A percentile compares a stretch with the other conserved stretches of the same genome.
phyloP scores from a whole-genome alignment of 2,797 vertebrate genomes.

The Phoebastria nigripes region DNA sequence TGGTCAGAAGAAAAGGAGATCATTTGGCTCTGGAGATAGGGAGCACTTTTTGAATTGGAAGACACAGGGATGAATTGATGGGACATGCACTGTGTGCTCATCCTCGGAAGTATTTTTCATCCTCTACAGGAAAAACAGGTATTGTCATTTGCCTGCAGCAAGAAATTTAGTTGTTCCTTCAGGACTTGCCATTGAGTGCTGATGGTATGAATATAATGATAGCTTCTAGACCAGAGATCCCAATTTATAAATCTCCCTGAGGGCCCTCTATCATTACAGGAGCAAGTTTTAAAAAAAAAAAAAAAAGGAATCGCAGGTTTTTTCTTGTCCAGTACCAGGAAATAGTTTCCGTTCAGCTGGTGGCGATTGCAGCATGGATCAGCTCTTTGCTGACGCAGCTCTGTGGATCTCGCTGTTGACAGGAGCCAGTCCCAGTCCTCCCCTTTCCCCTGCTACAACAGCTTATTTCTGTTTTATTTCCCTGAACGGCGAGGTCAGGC shows the following conservation, averaged over 20 bases:
- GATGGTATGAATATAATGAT: not conserved
- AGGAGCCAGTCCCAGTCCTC: not conserved
- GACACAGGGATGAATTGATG: fast-evolving
- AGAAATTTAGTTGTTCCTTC: not conserved
- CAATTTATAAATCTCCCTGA: not conserved
- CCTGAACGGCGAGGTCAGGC: not conserved
- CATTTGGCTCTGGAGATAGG: not conserved
- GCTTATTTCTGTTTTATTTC: not conserved
- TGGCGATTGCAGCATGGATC: fast-evolving
- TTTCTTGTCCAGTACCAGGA: not conserved
- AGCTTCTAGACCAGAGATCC: not conserved
- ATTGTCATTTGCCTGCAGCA: not conserved
- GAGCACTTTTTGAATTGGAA: not conserved
- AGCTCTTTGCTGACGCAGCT: not conserved
- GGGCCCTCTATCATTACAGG: not conserved
- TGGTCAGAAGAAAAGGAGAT: not conserved
- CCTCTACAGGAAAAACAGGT: not conserved
- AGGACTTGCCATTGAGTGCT: fast-evolving
- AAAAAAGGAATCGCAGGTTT: too few relatives aligned
- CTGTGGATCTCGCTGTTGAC: fast-evolving
- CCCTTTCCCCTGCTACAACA: not conserved
- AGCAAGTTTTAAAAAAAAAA: not conserved
- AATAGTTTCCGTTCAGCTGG: not conserved
- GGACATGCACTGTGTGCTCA: not conserved
- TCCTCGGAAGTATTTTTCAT: not conserved